Evolutionary conservation across 2,113 vertebrate species (phyloP), one percentile per base, ranked within the genome.

Genomic region (Misgurnus anguillicaudatus): DNA sequence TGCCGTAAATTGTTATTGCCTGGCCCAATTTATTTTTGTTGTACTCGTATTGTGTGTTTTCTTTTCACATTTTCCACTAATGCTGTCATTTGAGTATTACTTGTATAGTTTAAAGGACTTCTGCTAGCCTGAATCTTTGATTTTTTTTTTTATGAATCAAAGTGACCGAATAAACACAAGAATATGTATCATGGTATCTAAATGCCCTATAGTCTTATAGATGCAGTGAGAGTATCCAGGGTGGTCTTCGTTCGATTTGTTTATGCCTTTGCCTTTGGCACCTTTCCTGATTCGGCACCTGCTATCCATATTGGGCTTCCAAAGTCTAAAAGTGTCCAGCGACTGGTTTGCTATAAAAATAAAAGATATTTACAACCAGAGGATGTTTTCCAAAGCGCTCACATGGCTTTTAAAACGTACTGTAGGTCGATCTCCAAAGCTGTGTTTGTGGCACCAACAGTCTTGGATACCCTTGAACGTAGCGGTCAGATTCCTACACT

Each of bases 201-300:
- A 41, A 14, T 31, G 24, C 24, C 24, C 24, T 31, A 31, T 31
- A 3, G 24, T 3, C 24, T 31, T 31, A 31, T 31, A 31, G 24
- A 31, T 1, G 24, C 24, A 31, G 24, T 31, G 24, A 31, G n/a
- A 21, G 55, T 69, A 45, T 31, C n/a, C 68, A 58, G 36, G 81
- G 80, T 72, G 68, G 81, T 82, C 81, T 67, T 31, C 61, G 55
- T 74, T 78, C 47, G 6, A 13, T 16, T 57, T 78, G 53, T 78
- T 65, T 82, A 64, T 81, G 62, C 62, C 72, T 62, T 73, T 45
- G 19, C 72, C 57, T 74, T 69, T 82, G 73, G 73, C 73, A 64
- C 61, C 68, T 73, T 64, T 66, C 60, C 75, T 82, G 58, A 31
- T 51, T 24, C 24, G 60, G 67, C 80, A 73, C 80, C 80, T 82